phyloP scores from a whole-genome alignment of 2,888 invertebrate genomes.

The Drosophila koepferae region DNA sequence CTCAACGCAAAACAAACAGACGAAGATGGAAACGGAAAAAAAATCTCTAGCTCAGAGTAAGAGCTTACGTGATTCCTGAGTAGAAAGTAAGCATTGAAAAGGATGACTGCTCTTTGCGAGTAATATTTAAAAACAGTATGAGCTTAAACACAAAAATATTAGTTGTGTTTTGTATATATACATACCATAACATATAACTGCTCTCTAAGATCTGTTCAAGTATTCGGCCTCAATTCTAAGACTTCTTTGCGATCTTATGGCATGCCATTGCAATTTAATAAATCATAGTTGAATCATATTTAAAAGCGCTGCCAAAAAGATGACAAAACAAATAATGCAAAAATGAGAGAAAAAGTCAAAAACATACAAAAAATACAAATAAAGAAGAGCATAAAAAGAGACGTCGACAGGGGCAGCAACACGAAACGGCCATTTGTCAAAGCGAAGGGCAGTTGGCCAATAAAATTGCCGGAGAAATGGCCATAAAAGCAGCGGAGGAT shows the following conservation, averaged over 20 bases:
- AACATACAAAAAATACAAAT: background rate
- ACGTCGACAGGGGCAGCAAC: constrained; percentile 11
- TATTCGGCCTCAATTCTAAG: too few species aligned
- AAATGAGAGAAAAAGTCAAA: constrained; percentile 3
- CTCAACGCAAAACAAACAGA: too few species aligned
- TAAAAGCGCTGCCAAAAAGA: constrained; percentile 33
- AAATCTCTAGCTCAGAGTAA: too few species aligned
- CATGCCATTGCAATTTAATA: background rate
- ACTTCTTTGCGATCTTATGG: background rate
- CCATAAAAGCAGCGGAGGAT: constrained; percentile 58
- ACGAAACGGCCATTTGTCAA: constrained; percentile 61
- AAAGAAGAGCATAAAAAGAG: background rate
- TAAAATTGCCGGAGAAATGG: constrained; percentile 66
- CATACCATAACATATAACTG: too few species aligned
- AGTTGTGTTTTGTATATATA: too few species aligned
- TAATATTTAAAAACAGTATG: too few species aligned
- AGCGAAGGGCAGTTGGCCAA: constrained; percentile 56
- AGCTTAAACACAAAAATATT: too few species aligned
- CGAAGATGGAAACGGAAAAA: too few species aligned
- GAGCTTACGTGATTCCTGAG: too few species aligned
- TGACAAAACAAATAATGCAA: constrained; percentile 43
- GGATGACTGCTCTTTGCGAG: too few species aligned
- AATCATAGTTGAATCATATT: constrained; percentile 13
- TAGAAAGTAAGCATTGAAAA: too few species aligned
- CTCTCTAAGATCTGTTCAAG: too few species aligned